Base-by-base conservation (phyloP, 2,888 invertebrate species). In the Crepidodera aurea region DNA sequence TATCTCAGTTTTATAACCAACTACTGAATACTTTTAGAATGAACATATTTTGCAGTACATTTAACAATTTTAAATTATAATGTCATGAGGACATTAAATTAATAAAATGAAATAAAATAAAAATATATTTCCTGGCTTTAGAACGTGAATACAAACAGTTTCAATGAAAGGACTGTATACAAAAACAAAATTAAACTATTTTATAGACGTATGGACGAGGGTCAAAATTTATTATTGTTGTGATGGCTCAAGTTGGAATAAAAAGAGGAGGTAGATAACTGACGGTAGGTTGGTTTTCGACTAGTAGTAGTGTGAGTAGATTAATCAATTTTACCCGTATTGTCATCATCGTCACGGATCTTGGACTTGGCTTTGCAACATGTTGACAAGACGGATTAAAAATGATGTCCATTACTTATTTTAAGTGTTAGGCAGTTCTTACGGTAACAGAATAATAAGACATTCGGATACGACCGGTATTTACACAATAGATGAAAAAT, bases 401-500 rank as follows among this genome's bases (percentile, higher is more conserved):
- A 77, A 77, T 76, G 73, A 75, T 71, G 67, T 65, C 70, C 73
- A 76, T 77, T 74, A 75, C 73, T 76, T 75, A 76, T 71, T 71
- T 75, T 67, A 70, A 74, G 73, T 72, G 73, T 64, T 67, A 69
- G 67, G 69, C 68, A 69, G 70, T 71, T 44, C 68, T 67, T 70
- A 70, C 69, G 68, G 70, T 69, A 67, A 68, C 65, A 67, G 66
- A 64, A 71, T 65, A 69, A 66, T 68, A 69, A 64, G 70, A 67
- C 56, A 62, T 64, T 48, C 51, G 55, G 56, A 57, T 63, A 66
- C 65, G 72, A 74, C 76, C 73, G 74, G 76, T 75, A 70, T 66
- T 62, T 62, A 62, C 63, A 78, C 77, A 77, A 78, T 72, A 70
- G 75, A 77, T 76, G 77, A 77, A 78, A 78, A 77, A 78, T 78